Percentiles rank a stretch among this genome's conserved stretches.
Evolutionary conservation across 2,888 invertebrate genomes (phyloP).

Genomic region (Stenichneumon culpator): DNA sequence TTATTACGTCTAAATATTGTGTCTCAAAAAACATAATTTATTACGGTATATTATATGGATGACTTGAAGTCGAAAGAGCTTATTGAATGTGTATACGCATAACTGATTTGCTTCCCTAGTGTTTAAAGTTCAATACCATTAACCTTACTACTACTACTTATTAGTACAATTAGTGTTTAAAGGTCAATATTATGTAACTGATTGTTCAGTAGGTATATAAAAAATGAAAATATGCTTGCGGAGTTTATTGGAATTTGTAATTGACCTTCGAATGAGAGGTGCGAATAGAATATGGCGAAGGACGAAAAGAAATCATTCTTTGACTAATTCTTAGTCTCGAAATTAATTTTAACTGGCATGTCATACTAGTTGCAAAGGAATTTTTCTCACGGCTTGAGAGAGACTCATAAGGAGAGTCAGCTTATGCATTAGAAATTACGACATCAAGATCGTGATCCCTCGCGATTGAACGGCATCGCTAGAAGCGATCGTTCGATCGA

Average conservation of each 20-base stretch:
- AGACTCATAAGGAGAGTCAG: conserved; percentile 8
- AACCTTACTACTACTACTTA: too few relatives aligned
- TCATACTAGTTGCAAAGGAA: neutral
- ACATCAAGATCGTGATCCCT: conserved; percentile 37
- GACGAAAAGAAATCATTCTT: neutral
- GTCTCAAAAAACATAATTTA: conserved; percentile 13
- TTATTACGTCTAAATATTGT: neutral
- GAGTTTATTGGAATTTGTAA: neutral
- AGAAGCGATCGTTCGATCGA: conserved; percentile 18
- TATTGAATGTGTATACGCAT: too few relatives aligned
- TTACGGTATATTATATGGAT: neutral
- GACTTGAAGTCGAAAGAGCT: neutral
- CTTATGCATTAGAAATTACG: conserved; percentile 44
- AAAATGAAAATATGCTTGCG: too few relatives aligned
- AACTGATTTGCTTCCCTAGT: neutral
- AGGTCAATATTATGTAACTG: conserved; percentile 19
- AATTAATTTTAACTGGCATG: conserved; percentile 4
- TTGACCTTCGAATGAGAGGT: conserved; percentile 14
- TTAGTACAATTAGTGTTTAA: neutral
- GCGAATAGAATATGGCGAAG: neutral
- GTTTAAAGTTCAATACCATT: neutral
- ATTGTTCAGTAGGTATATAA: neutral
- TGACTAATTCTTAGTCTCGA: neutral
- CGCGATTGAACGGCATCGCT: conserved; percentile 9
- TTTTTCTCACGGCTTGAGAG: neutral